Evolutionary conservation across 2,113 vertebrate species (phyloP).

Genomic region (Eidolon helvum): DNA sequence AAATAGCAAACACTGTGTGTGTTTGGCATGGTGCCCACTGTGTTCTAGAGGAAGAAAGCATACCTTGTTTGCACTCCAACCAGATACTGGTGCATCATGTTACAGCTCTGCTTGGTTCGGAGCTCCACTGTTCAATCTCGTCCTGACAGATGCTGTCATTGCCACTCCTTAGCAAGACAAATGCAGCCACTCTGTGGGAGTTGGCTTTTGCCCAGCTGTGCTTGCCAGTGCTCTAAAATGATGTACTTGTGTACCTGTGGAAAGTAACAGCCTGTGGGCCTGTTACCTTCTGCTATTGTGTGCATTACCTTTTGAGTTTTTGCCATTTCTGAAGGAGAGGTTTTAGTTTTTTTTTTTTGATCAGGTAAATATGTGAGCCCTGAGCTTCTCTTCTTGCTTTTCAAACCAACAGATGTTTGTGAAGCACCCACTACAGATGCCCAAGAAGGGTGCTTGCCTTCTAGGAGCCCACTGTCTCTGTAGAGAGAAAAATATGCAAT

Average conservation of each 20-base stretch:
- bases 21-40: slow-evolving; percentile 65
- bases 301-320: not conserved
- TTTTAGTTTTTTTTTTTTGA: not conserved
- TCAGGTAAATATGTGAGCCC: not conserved
- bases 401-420: not conserved
- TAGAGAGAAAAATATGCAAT: not conserved
- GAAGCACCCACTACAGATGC: not conserved
- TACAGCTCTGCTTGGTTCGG: slow-evolving; percentile 57
- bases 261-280: not conserved
- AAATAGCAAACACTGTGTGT: slow-evolving; percentile 68
- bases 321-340: not conserved
- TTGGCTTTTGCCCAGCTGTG: slow-evolving; percentile 47
- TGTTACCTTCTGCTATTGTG: not conserved
- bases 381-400: not conserved
- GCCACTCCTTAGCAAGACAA: slow-evolving; percentile 63
- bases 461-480: not conserved
- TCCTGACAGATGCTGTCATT: slow-evolving; percentile 67
- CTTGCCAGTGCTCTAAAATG: slow-evolving; percentile 18
- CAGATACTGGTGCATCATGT: slow-evolving; percentile 65
- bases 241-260: not conserved
- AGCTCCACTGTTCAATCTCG: slow-evolving; percentile 37
- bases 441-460: not conserved
- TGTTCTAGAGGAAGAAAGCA: slow-evolving; percentile 64
- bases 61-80: slow-evolving; percentile 71
- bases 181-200: slow-evolving; percentile 11